These are phyloP conservation scores for Elachura formosa DNA, from an alignment of 2,113 vertebrate species.

Conservation along the genomic window DNA sequence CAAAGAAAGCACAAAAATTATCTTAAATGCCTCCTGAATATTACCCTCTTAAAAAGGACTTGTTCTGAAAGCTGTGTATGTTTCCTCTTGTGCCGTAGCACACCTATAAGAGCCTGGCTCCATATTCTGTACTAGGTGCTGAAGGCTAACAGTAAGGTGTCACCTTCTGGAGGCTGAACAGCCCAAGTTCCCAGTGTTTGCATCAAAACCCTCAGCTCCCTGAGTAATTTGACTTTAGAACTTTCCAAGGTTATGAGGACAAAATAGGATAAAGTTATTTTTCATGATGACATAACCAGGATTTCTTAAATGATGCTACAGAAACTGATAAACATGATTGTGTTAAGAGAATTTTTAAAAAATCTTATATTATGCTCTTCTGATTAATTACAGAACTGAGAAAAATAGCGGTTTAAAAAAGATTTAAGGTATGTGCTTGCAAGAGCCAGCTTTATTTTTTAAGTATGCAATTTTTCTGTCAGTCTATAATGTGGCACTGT, in stretches of 20 bases:
- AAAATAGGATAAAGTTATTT: slow-evolving; percentile 16
- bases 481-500: slow-evolving; percentile 52
- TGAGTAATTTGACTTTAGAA: neutral
- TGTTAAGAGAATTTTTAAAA: slow-evolving; percentile 44
- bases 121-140: neutral
- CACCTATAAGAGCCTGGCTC: neutral
- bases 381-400: slow-evolving; percentile 49
- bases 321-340: slow-evolving; percentile 41
- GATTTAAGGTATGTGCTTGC: slow-evolving; percentile 56
- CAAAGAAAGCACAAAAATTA: neutral
- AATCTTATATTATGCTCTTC: slow-evolving; percentile 8
- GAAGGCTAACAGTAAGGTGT: neutral
- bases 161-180: neutral
- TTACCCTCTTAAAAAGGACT: neutral
- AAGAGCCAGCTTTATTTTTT: slow-evolving; percentile 51
- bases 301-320: slow-evolving; percentile 43
- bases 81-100: neutral
- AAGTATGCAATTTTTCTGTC: slow-evolving; percentile 58
- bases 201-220: neutral
- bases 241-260: neutral
- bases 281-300: neutral
- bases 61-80: neutral
- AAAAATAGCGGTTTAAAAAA: slow-evolving; percentile 50
- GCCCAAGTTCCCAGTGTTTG: neutral
- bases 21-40: neutral